Percentiles rank a stretch among this genome's conserved stretches.
phyloP scores from a whole-genome alignment of 2,797 vertebrate genomes.

The Melanotaenia parkinsoni region DNA sequence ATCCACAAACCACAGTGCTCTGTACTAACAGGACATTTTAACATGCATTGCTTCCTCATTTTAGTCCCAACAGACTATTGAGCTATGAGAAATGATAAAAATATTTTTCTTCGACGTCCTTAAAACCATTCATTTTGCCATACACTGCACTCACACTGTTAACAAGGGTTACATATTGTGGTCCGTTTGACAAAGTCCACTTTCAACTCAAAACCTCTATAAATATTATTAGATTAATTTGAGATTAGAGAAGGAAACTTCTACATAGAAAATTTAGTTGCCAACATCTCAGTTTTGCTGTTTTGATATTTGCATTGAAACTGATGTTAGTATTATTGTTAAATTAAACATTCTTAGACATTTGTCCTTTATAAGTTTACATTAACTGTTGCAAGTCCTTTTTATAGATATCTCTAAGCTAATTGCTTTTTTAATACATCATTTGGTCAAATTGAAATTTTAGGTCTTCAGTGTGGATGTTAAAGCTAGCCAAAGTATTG shows the following conservation, averaged over 20 bases:
- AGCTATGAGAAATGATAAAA: not conserved
- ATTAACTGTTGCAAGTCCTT: no score
- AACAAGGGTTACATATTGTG: no score
- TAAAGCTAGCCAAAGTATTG: no score
- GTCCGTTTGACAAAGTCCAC: not conserved
- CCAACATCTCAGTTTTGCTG: not conserved
- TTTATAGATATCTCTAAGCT: no score
- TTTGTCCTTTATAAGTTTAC: no score
- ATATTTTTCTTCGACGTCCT: no score
- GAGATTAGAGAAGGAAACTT: no score
- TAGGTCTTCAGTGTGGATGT: no score
- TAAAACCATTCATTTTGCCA: not conserved
- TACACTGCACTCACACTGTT: not conserved
- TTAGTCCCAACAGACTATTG: not conserved
- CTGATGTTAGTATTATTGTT: not conserved
- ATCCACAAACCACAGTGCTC: not conserved
- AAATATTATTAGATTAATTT: no score
- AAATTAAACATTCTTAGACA: not conserved
- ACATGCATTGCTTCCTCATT: not conserved
- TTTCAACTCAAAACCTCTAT: not conserved
- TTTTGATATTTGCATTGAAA: not conserved
- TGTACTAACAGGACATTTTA: not conserved
- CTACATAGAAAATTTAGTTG: no score
- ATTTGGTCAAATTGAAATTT: not conserved
- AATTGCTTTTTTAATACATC: not conserved